Conservation (phyloP, 92 coral and sea anemone species). For the Desmophyllum pertusum region DNA sequence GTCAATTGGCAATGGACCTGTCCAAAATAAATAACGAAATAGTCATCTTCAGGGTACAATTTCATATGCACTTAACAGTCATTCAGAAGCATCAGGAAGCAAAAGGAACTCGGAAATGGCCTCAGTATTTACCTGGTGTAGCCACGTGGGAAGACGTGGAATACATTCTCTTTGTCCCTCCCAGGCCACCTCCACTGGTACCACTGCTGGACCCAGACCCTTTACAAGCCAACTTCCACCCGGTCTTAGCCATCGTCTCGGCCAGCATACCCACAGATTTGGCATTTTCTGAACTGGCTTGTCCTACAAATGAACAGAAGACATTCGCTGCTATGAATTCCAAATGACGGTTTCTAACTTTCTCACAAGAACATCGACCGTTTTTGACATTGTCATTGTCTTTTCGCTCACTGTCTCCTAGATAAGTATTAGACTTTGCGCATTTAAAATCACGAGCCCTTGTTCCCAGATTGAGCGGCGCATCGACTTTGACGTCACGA, state of each 20-base stretch:
- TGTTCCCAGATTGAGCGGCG: neutral
- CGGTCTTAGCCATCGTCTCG: conserved; percentile 84
- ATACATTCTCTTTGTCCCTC: conserved; percentile 75
- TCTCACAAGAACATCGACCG: neutral
- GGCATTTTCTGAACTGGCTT: conserved; percentile 91
- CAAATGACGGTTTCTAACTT: neutral
- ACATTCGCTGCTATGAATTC: neutral
- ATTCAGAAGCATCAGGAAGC: too few species aligned
- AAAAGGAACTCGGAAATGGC: too few species aligned
- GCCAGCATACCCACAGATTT: conserved; percentile 87
- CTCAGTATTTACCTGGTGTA: conserved; percentile 14
- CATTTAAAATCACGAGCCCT: neutral
- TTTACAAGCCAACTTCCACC: conserved; percentile 83
- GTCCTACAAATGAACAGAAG: conserved; percentile 56
- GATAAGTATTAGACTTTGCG: neutral
- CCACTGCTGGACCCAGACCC: conserved; percentile 42
- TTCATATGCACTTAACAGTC: neutral
- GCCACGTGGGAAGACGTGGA: conserved; percentile 66
- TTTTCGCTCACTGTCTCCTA: neutral
- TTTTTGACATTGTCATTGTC: neutral
- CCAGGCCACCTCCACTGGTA: conserved; percentile 28
- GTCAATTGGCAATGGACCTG: conserved; percentile 76
- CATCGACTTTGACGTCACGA: neutral
- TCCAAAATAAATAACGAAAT: neutral
- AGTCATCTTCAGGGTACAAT: too few species aligned